Percentiles rank a stretch among this genome's conserved stretches.
Evolutionary conservation across 2,797 vertebrate genomes (phyloP).

Genomic region (Simalia tracyae): DNA sequence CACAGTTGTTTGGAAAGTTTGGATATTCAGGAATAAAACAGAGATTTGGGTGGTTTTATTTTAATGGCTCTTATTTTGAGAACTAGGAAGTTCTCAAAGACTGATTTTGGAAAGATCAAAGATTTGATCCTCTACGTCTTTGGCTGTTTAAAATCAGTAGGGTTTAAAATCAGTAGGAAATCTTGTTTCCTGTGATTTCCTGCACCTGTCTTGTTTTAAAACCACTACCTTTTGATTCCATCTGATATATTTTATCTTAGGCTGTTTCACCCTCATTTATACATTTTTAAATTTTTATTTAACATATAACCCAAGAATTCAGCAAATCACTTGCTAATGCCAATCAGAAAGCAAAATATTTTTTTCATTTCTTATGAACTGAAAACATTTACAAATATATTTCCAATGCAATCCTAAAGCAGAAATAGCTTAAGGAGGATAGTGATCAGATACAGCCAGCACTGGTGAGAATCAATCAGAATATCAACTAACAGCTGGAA

Average conservation of each 20-base stretch:
- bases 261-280: not conserved
- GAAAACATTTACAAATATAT: too few relatives aligned
- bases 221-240: not conserved
- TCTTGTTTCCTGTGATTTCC: not conserved
- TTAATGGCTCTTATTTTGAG: not conserved
- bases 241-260: not conserved
- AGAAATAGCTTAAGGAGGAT: too few relatives aligned
- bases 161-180: too few relatives aligned
- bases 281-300: not conserved
- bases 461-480: too few relatives aligned
- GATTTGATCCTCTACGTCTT: not conserved
- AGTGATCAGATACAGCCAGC: too few relatives aligned
- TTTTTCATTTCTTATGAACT: too few relatives aligned
- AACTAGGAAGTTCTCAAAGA: not conserved
- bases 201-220: not conserved
- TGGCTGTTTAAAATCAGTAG: not conserved
- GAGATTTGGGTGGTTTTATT: not conserved
- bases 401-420: too few relatives aligned
- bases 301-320: too few relatives aligned
- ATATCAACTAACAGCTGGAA: too few relatives aligned
- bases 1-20: not conserved
- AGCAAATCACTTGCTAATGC: not conserved
- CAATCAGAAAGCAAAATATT: not conserved
- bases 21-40: not conserved
- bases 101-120: not conserved